A percentile compares a stretch with the other conserved stretches of the same genome.
These are phyloP conservation scores for Bovichtus diacanthus DNA, from an alignment of 2,797 vertebrate species.

Conservation along the genomic window DNA sequence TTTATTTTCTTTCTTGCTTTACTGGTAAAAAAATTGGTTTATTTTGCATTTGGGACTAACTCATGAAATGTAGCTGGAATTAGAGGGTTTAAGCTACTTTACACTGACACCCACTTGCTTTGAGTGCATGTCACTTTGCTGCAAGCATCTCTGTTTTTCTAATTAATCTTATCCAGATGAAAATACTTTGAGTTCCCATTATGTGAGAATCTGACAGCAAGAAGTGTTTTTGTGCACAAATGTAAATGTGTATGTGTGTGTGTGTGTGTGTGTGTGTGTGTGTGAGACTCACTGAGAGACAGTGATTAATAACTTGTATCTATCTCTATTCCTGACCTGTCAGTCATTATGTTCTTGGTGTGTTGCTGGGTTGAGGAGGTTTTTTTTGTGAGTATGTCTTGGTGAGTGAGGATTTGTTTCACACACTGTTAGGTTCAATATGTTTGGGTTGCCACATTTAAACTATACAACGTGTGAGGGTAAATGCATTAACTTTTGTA, in stretches of 20 bases:
- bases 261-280: conserved; percentile 7
- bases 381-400: not conserved
- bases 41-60: not conserved
- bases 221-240: conserved; percentile 25
- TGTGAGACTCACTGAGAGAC: conserved; percentile 16
- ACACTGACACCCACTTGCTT: conserved; percentile 12
- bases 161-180: conserved; percentile 9
- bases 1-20: not conserved
- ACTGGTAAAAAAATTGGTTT: not conserved
- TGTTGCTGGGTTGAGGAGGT: not conserved
- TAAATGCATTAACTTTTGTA: not conserved
- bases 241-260: conserved; percentile 13
- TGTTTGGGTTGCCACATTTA: not conserved
- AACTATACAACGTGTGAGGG: not conserved
- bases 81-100: conserved; percentile 12
- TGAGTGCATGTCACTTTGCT: conserved; percentile 25
- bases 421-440: not conserved
- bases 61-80: conserved; percentile 5
- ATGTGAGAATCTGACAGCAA: conserved; percentile 27
- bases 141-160: not conserved
- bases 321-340: conserved; percentile 25
- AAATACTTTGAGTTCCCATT: conserved; percentile 17
- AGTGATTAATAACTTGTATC: conserved; percentile 35
- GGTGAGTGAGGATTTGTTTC: not conserved
- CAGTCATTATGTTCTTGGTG: conserved; percentile 8